Evolutionary conservation across 1,140 invertebrate genomes (phyloP), one percentile per base, ranked within the genome.

Genomic region (Ladona fulva): DNA sequence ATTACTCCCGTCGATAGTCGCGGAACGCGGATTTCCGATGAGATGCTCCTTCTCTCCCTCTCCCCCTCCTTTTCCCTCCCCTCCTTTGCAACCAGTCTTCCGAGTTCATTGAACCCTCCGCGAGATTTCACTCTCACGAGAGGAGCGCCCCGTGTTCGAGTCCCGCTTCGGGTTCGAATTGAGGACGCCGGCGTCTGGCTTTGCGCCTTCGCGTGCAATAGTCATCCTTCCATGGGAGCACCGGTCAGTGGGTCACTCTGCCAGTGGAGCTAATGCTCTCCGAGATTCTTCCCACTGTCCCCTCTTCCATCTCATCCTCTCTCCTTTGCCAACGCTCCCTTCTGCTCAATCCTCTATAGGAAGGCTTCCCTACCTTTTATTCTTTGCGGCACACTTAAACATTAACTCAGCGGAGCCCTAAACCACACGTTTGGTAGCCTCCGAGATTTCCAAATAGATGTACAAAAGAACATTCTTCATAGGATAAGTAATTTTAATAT

Each of bases 241-340:
- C 16, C 52, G 52, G 52, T 66, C 52, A 66, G 52, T 66, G 52
- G 52, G 52, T 66, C 52, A 66, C 52, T 66, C 52, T 66, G 52
- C 52, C 52, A 66, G 52, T 66, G 52, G 52, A 66, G n/a, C 52
- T 66, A n/a, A n/a, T n/a, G n/a, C n/a, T 37, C 29, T 37, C 29
- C 29, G n/a, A n/a, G n/a, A n/a, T 37, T 37, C 29, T 37, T 37
- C 29, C 29, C 29, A 8, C 29, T 8, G 29, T 37, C 1, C 3
- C n/a, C 29, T 37, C 29, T 8, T 37, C 29, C 29, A 37, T 37
- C 29, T 1, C 29, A 1, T n/a, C n/a, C n/a, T n/a, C n/a, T n/a
- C n/a, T n/a, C n/a, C n/a, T n/a, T n/a, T n/a, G n/a, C n/a, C n/a
- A n/a, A n/a, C n/a, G n/a, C n/a, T n/a, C n/a, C n/a, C n/a, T n/a